Base-by-base conservation (phyloP, 2,113 vertebrate genomes). In the Percina caprodes region DNA sequence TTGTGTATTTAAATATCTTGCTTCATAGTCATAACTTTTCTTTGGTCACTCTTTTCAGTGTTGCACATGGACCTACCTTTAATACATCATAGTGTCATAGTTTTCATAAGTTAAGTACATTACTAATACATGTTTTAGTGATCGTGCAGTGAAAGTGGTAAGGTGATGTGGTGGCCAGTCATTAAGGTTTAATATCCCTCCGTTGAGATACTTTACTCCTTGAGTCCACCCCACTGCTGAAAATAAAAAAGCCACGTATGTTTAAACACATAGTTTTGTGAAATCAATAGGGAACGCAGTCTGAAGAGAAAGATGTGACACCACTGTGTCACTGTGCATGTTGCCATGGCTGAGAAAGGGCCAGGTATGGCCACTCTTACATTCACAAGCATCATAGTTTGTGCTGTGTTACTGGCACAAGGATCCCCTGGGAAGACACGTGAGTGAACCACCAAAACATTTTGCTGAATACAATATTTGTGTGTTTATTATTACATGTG, bases 181-280 rank as follows among this genome's bases (percentile, higher is more conserved):
- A 95, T 95, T 93, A 94, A 94, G 84, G 52, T 93, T 94, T 94
- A 86, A 95, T 95, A 79, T 69, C 74, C 80, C 80, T 84, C 72
- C 48, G 62, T 77, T 67, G 74, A 81, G 92, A 93, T 88, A 93
- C 83, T 80, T 91, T 89, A 92, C 91, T 92, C 90, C 87, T 66
- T 67, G 54, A 76, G 83, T 87, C 65, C 33, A 60, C 69, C 49
- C 11, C 46, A 56, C 74, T 45, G 9, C 69, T 63, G 49, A 59
- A 74, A 76, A 59, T 55, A 35, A 75, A 19, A 70, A 49, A 26
- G 9, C 26, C 21, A 18, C 12, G 51, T 68, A 23, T 7, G 2
- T 74, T 76, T 54, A 26, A 85, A 70, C n/a, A 49, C 19, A 46
- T 7, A 21, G n/a, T 79, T 74, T 66, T 85, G 23, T 72, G 18